These are phyloP conservation scores for Dasyornis broadbenti DNA, from an alignment of 2,113 vertebrate species.

Conservation along the genomic window DNA sequence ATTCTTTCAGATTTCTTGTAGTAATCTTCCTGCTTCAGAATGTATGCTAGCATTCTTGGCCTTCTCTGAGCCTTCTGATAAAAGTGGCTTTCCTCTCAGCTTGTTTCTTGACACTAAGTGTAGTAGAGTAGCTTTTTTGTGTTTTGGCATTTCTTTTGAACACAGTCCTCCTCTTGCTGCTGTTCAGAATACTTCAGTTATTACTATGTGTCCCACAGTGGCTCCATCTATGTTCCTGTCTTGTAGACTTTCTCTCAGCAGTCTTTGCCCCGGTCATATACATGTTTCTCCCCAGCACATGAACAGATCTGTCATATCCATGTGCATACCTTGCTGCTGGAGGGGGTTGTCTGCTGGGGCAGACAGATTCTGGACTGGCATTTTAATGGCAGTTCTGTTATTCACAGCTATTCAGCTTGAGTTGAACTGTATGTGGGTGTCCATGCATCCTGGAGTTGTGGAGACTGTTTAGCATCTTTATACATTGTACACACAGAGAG, in stretches of 20 bases:
- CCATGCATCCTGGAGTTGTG: background rate
- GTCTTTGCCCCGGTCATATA: background rate
- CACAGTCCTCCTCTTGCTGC: background rate
- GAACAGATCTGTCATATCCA: background rate
- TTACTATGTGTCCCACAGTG: background rate
- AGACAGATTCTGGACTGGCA: background rate
- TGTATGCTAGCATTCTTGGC: background rate
- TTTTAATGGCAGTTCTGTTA: background rate
- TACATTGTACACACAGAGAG: background rate
- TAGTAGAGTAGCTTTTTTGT: background rate
- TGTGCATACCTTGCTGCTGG: background rate
- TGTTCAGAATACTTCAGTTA: background rate
- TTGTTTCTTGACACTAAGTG: background rate
- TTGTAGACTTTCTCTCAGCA: background rate
- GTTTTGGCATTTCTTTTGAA: background rate
- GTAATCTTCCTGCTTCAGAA: background rate
- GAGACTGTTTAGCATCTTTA: background rate
- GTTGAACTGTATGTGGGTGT: background rate
- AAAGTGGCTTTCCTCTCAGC: background rate
- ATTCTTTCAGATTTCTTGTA: background rate
- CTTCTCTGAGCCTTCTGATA: background rate
- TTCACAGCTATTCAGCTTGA: background rate
- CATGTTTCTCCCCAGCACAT: background rate
- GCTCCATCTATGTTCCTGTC: background rate
- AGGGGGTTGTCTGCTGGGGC: background rate